phyloP scores from a whole-genome alignment of 2,888 invertebrate genomes.

The Kuschelorhynchus macadamiae region DNA sequence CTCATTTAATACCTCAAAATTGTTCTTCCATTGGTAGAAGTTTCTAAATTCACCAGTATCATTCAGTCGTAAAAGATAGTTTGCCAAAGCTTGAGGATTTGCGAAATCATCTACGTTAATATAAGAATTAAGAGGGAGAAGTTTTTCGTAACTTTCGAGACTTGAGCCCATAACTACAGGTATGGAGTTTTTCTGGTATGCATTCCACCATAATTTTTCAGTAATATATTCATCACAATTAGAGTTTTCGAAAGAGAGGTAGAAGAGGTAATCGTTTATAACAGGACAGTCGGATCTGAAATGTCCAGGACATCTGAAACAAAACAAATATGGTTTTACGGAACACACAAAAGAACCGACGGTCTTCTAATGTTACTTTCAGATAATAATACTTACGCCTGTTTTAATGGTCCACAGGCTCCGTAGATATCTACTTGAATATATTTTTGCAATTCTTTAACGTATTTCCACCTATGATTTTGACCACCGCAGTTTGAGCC shows the following conservation, averaged over 20 bases:
- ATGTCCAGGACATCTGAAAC: conserved; percentile 76
- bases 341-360: not conserved
- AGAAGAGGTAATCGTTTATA: conserved; percentile 76
- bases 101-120: conserved; percentile 74
- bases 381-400: conserved; percentile 53
- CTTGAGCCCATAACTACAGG: conserved; percentile 78
- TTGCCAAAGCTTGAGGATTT: conserved; percentile 70
- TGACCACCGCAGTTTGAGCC: conserved; percentile 74
- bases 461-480: conserved; percentile 71
- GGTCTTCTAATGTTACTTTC: no score
- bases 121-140: conserved; percentile 77
- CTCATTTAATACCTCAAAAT: conserved; percentile 74
- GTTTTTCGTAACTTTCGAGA: conserved; percentile 65
- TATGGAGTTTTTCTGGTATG: conserved; percentile 74
- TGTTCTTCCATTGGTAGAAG: conserved; percentile 72
- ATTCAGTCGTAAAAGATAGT: conserved; percentile 70
- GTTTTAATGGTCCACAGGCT: conserved; percentile 69
- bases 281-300: conserved; percentile 73
- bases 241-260: conserved; percentile 80
- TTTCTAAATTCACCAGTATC: conserved; percentile 65
- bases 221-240: conserved; percentile 80
- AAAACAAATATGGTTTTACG: conserved; percentile 1
- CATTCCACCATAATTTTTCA: conserved; percentile 79
- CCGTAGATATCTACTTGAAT: conserved; percentile 75
- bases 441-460: conserved; percentile 72